Percentiles rank a stretch among this genome's conserved stretches.
Evolutionary conservation across 1,140 invertebrate species (phyloP).

Genomic region (Pinna nobilis): DNA sequence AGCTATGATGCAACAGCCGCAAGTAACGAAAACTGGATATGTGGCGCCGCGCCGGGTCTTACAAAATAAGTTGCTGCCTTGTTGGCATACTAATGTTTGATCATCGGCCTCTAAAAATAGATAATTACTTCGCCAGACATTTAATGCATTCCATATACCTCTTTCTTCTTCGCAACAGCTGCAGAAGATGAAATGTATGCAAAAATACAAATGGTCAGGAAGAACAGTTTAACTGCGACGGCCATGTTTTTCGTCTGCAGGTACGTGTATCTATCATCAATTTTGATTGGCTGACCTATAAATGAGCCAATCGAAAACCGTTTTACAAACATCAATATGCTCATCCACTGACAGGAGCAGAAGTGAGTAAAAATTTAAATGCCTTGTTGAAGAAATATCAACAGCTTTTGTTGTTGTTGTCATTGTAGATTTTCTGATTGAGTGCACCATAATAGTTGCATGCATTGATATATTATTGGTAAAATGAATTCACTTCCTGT

Average conservation of each 20-base stretch:
- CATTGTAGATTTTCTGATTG: not conserved
- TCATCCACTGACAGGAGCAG: not conserved
- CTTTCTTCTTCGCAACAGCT: slow-evolving; percentile 47
- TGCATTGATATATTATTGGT: not conserved
- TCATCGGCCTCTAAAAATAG: too few relatives aligned
- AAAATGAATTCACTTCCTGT: too few relatives aligned
- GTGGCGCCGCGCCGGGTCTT: too few relatives aligned
- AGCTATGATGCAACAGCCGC: not conserved
- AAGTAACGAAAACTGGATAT: too few relatives aligned
- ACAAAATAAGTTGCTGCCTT: too few relatives aligned
- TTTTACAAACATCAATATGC: not conserved
- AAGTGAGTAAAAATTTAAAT: not conserved
- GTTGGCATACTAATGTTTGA: too few relatives aligned
- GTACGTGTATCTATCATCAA: slow-evolving; percentile 38
- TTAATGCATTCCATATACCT: slow-evolving; percentile 18
- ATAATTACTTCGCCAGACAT: not conserved
- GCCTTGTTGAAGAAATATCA: not conserved
- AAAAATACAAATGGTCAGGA: slow-evolving; percentile 28
- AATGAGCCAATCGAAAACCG: not conserved
- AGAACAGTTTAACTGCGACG: slow-evolving; percentile 1
- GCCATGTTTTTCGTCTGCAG: slow-evolving; percentile 47
- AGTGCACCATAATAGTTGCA: not conserved
- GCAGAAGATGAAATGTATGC: slow-evolving; percentile 7
- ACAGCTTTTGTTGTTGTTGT: not conserved
- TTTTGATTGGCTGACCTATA: slow-evolving; percentile 26